These are phyloP conservation scores for Acrossocheilus wenchowensis DNA, from an alignment of 2,797 vertebrate genomes.

Conservation along the genomic window DNA sequence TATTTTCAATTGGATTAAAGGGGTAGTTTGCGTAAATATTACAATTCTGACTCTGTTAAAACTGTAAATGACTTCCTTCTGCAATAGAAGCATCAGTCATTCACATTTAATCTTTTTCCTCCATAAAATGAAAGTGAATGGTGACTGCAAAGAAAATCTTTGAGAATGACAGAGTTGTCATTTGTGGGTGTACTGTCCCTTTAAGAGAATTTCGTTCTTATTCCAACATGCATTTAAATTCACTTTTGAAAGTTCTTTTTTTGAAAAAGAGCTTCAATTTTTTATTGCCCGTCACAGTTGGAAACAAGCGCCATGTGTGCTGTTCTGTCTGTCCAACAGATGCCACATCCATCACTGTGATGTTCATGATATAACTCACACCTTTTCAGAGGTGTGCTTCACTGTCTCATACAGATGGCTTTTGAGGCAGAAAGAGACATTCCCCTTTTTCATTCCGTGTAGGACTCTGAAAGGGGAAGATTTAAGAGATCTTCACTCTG, in stretches of 20 bases:
- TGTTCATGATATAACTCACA: conserved; percentile 36
- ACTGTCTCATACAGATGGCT: conserved; percentile 30
- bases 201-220: conserved; percentile 6
- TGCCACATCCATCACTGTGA: conserved; percentile 44
- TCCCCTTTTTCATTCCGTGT: conserved; percentile 50
- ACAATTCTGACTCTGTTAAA: not conserved
- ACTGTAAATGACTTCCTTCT: not conserved
- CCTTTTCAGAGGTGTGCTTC: conserved; percentile 38
- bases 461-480: conserved; percentile 44
- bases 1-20: not conserved
- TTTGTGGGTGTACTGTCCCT: not conserved
- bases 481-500: conserved; percentile 60
- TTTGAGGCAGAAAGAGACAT: conserved; percentile 49
- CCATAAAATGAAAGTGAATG: not conserved
- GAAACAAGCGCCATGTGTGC: conserved; percentile 15
- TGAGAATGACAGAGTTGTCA: not conserved
- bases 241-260: not conserved
- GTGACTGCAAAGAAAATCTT: not conserved
- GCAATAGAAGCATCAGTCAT: not conserved
- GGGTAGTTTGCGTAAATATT: not conserved
- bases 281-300: conserved; percentile 2
- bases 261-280: not conserved
- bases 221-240: not conserved
- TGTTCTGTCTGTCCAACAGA: conserved; percentile 33
- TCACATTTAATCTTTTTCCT: not conserved